phyloP scores from a whole-genome alignment of 2,888 invertebrate genomes.

The Penaeus monodon region DNA sequence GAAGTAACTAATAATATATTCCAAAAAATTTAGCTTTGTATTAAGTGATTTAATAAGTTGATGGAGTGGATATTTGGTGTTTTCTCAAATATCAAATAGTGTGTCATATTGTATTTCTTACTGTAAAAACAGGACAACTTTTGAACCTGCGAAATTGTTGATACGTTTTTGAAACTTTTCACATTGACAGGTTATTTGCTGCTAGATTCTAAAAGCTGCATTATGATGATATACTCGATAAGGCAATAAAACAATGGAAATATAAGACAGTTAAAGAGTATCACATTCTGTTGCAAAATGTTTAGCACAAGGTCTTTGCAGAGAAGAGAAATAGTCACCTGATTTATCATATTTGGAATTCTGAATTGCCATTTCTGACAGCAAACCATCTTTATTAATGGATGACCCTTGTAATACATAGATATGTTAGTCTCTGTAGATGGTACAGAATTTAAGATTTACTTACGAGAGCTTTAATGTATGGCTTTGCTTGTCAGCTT shows the following conservation, averaged over 20 bases:
- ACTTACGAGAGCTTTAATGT: slow-evolving; percentile 19
- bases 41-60: slow-evolving; percentile 4
- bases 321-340: not conserved
- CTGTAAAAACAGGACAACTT: not conserved
- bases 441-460: slow-evolving; percentile 12
- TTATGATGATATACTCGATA: not conserved
- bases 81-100: slow-evolving; percentile 29
- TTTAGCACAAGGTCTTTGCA: slow-evolving; percentile 22
- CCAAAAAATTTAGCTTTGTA: slow-evolving; percentile 1
- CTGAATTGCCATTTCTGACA: slow-evolving; percentile 22
- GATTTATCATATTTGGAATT: not conserved
- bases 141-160: not conserved
- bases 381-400: slow-evolving; percentile 25
- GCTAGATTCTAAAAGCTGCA: not conserved
- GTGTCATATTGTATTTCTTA: slow-evolving; percentile 1
- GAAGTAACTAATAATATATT: not conserved
- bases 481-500: slow-evolving; percentile 35
- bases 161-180: not conserved
- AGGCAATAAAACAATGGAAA: slow-evolving; percentile 2
- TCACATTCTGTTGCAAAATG: not conserved
- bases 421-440: slow-evolving; percentile 9
- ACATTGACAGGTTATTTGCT: slow-evolving; percentile 11
- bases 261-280: too few species aligned
- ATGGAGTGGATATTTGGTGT: slow-evolving; percentile 24
- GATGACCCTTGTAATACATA: not conserved